Base-by-base conservation (phyloP, 2,113 vertebrate species). In the Ptilorrhoa leucosticta region DNA sequence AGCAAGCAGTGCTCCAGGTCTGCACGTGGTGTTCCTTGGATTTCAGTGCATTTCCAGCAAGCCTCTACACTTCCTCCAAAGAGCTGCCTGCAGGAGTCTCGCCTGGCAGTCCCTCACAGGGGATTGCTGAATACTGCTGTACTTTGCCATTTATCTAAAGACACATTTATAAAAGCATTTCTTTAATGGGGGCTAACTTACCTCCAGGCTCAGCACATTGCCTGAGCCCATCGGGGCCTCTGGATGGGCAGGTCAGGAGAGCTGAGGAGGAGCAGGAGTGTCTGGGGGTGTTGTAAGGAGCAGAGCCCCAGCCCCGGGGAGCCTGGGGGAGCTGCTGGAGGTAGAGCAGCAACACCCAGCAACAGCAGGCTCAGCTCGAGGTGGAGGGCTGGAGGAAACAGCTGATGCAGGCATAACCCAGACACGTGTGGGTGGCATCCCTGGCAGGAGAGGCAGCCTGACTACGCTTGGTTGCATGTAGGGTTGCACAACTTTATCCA, bases 371-470 rank as follows among this genome's bases (percentile, higher is more conserved):
- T 71, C 83, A 44, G 80, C 50, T 10, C 2, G 19, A 78, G 72
- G 65, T 78, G 77, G 24, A 88, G 53, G 79, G 93, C 93, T 79
- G 79, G 45, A 56, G 82, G 50, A 90, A 87, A 92, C 22, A 89
- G 93, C 94, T 90, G 94, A 91, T 64, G 92, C 72, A 91, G 92
- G 93, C 94, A 83, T 42, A 89, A 93, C 78, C 89, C 87, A 94
- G 92, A 70, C 84, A 94, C 61, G 70, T 61, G 92, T 89, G 92
- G 92, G 94, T 94, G 84, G 89, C 90, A 93, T 84, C 89, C 44
- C 82, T 75, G 84, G 81, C 94, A 95, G 78, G 31, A 92, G 81
- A 80, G 89, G 70, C 90, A 92, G 89, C 87, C 85, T 90, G 69
- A 28, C 89, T 78, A 13, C 0, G 0, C 69, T 66, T 66, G 63